Base-by-base conservation (phyloP, 2,797 vertebrate species). In the Sebastes aleutianus region DNA sequence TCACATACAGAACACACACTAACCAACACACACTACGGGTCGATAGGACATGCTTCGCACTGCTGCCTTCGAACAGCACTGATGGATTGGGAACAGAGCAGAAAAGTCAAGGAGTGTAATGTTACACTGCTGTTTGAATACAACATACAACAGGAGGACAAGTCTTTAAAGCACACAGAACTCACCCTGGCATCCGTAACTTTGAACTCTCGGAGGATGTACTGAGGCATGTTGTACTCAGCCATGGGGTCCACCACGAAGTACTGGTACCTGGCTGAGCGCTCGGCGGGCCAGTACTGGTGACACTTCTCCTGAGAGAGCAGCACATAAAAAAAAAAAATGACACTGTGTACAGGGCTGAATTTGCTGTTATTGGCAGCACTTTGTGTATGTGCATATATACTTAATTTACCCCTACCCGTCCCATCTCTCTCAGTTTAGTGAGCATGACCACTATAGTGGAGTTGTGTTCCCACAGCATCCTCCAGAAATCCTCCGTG, bases 201-300 rank as follows among this genome's bases (percentile, higher is more conserved):
- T 93, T 99, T 99, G 93, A 99, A 99, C 80, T 99, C 98, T 16
- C 98, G 94, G 26, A 99, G 96, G 93, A 99, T 99, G 92, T 99
- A 99, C 95, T 99, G 98, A 7, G 98, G 98, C 98, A 99, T 99
- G 95, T 99, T 99, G 95, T 99, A 99, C 82, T 99, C 98, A 0
- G 98, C 98, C 98, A 99, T 99, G 9, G 98, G 98, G 71, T 99
- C 98, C 79, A 99, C 98, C 10, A 99, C 98, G 0, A 99, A 99
- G 95, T 99, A 99, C 90, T 99, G 98, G 93, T 99, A 99, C 65
- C 98, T 96, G 27, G 98, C 98, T 0, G 98, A 99, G 39, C 98
- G 97, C 90, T 99, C 98, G 0, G 98, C 98, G 0, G 98, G 98
- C 98, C 98, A 99, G 93, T 99, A 99, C 93, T 99, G 98, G 72